phyloP scores from a whole-genome alignment of 2,888 invertebrate genomes.

The Lithophane semibrunnea region DNA sequence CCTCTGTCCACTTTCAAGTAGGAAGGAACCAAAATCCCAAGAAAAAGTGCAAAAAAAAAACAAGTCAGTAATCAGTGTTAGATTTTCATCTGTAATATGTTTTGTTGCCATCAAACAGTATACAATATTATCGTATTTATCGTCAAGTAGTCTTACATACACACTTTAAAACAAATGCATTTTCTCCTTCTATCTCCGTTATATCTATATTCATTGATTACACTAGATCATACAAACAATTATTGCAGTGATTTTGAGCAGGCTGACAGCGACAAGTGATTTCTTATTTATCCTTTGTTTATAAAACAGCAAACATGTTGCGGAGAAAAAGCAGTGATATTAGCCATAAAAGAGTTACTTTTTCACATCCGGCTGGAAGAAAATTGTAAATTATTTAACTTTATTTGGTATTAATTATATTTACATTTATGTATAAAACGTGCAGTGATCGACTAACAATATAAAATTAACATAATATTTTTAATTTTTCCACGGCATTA shows the following conservation, averaged over 20 bases:
- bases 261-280: neutral
- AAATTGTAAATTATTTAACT: conserved; percentile 20
- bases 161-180: conserved; percentile 16
- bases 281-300: neutral
- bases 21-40: neutral
- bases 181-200: conserved; percentile 3
- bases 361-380: neutral
- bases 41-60: neutral
- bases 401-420: conserved; percentile 2
- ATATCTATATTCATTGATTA: conserved; percentile 33
- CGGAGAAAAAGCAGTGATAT: neutral
- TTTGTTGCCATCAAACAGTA: conserved; percentile 5
- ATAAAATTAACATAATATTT: conserved; percentile 5
- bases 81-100: neutral
- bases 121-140: conserved; percentile 31
- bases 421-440: conserved; percentile 12
- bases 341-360: conserved; percentile 13
- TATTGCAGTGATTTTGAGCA: conserved; percentile 10
- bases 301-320: neutral
- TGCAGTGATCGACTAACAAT: neutral
- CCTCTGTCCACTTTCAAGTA: neutral
- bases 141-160: conserved; percentile 25
- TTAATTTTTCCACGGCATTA: conserved; percentile 8
- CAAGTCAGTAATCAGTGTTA: neutral
- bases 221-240: conserved; percentile 22